Conservation (phyloP, 1,140 invertebrate species). For the Dryas iulia region DNA sequence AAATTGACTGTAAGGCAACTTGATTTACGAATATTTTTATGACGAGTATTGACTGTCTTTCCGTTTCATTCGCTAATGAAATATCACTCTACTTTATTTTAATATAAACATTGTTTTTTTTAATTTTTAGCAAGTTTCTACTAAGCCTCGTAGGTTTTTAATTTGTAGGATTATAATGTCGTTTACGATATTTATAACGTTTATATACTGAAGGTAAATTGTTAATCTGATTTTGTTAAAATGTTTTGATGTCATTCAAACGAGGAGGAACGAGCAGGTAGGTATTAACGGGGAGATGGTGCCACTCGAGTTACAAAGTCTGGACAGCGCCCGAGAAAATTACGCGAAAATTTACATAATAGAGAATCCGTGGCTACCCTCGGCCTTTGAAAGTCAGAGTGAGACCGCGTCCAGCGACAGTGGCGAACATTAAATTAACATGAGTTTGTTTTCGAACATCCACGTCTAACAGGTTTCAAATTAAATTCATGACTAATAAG, state of each 20-base stretch:
- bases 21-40: no score
- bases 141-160: no score
- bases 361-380: constrained; percentile 75
- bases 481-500: background rate
- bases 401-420: constrained; percentile 64
- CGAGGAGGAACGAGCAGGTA: constrained; percentile 8
- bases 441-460: constrained; percentile 24
- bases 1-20: no score
- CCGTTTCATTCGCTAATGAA: no score
- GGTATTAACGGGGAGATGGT: constrained; percentile 8
- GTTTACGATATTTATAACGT: no score
- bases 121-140: no score
- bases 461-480: constrained; percentile 3
- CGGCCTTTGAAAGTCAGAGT: constrained; percentile 72
- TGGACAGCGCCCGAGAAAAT: constrained; percentile 62
- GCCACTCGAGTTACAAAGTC: constrained; percentile 66
- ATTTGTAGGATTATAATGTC: no score
- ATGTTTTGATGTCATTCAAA: constrained; percentile 16
- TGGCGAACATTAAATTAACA: constrained; percentile 25
- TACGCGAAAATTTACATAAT: constrained; percentile 78
- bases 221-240: background rate
- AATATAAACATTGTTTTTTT: no score
- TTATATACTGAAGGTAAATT: background rate
- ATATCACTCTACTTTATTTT: no score
- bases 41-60: no score